phyloP scores from a whole-genome alignment of 2,113 vertebrate species.

The Taxidea taxus region DNA sequence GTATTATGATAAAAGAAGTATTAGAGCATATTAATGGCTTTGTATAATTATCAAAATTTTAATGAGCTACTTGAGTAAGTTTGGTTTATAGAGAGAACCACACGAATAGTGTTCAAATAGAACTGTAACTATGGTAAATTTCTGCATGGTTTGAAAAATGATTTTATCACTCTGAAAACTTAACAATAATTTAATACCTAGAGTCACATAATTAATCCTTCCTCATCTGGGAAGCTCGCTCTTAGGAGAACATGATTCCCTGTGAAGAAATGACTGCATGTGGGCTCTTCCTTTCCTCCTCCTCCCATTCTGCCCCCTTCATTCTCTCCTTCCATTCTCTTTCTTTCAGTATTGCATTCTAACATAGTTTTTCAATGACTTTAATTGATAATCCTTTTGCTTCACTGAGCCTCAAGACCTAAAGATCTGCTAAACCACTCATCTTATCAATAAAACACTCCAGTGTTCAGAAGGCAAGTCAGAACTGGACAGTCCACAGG shows the following conservation, averaged over 20 bases:
- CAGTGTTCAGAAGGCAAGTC: not conserved
- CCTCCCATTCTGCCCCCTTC: not conserved
- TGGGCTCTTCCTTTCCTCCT: not conserved
- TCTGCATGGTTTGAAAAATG: not conserved
- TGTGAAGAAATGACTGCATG: not conserved
- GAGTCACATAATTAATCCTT: not conserved
- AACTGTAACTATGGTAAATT: slow-evolving; percentile 24
- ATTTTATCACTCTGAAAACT: not conserved
- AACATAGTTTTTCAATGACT: not conserved
- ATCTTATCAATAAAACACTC: not conserved
- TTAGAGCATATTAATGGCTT: not conserved
- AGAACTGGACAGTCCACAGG: not conserved
- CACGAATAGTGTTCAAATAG: not conserved
- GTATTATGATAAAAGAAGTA: not conserved
- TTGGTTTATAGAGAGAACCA: not conserved
- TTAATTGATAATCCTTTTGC: not conserved
- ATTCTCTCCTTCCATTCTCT: not conserved
- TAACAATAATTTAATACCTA: not conserved
- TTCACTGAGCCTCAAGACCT: not conserved
- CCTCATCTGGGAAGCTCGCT: not conserved
- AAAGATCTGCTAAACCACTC: not conserved
- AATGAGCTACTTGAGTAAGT: slow-evolving; percentile 13
- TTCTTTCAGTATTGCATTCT: not conserved
- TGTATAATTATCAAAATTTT: not conserved
- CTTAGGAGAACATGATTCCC: not conserved